These are phyloP conservation scores for Arenaria interpres DNA, from an alignment of 2,113 vertebrate species.

Conservation along the genomic window DNA sequence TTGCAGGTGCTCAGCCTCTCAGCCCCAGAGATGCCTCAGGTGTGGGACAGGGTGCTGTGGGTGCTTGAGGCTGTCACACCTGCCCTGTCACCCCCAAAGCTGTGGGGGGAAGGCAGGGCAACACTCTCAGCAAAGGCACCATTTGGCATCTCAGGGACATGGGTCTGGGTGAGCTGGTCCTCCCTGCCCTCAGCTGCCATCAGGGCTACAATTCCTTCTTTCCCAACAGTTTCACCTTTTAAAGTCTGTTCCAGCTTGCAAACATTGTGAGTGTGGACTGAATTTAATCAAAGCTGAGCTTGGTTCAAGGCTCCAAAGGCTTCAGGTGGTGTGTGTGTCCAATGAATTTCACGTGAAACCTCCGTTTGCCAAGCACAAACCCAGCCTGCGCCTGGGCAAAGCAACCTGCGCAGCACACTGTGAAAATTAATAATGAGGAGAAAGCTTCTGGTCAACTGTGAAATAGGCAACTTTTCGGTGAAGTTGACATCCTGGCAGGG, in stretches of 20 bases:
- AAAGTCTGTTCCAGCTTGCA: not conserved
- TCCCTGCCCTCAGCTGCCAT: not conserved
- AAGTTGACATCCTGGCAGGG: not conserved
- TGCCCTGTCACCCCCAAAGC: not conserved
- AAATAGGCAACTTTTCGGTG: not conserved
- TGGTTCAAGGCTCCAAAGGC: accelerated
- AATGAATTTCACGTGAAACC: not conserved
- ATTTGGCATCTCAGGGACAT: accelerated
- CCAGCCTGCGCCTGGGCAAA: not conserved
- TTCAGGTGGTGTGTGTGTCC: not conserved
- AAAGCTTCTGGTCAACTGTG: not conserved
- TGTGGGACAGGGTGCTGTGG: not conserved
- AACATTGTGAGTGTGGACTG: not conserved
- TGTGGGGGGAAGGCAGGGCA: not conserved
- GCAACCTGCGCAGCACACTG: accelerated
- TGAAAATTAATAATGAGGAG: not conserved
- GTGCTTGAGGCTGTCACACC: not conserved
- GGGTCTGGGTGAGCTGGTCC: not conserved
- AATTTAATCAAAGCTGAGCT: not conserved
- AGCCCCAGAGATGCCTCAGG: not conserved
- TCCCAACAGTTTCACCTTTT: not conserved
- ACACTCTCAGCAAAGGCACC: not conserved
- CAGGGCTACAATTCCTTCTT: accelerated
- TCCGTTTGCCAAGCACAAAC: not conserved
- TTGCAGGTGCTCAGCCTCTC: not conserved